phyloP scores from a whole-genome alignment of 92 coral and sea anemone genomes.

The Porites rus region DNA sequence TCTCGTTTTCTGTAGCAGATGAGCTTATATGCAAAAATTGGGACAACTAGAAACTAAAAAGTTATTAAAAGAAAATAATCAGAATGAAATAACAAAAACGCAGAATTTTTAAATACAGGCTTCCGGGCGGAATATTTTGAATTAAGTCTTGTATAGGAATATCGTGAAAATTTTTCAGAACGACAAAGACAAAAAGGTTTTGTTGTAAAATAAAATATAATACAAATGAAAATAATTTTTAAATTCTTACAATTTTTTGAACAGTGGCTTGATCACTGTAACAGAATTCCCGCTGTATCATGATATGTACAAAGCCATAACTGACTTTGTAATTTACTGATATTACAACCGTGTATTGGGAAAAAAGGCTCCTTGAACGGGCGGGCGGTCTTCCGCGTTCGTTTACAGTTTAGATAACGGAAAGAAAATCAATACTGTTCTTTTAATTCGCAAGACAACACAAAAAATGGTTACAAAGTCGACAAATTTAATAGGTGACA shows the following conservation, averaged over 20 bases:
- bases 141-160: background rate
- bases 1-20: background rate
- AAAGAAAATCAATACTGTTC: constrained; percentile 39
- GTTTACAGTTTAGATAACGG: constrained; percentile 57
- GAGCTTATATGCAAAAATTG: background rate
- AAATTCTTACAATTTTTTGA: constrained; percentile 25
- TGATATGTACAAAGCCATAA: constrained; percentile 1
- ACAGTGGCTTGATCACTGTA: constrained; percentile 1
- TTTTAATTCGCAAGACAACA: constrained; percentile 30
- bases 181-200: background rate
- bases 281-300: constrained; percentile 29
- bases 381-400: constrained; percentile 62
- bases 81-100: background rate
- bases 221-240: constrained; percentile 1
- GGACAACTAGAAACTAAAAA: background rate
- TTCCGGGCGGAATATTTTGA: constrained; percentile 15
- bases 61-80: background rate
- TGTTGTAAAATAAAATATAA: constrained; percentile 1
- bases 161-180: background rate
- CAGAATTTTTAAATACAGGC: constrained; percentile 1
- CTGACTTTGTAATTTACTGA: constrained; percentile 34
- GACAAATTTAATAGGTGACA: background rate
- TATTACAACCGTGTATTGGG: constrained; percentile 24
- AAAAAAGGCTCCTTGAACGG: constrained; percentile 33
- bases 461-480: constrained; percentile 31